A percentile compares a stretch with the other conserved stretches of the same genome.
Conservation (phyloP, 2,888 invertebrate genomes). For the Cephus sareptanus region DNA sequence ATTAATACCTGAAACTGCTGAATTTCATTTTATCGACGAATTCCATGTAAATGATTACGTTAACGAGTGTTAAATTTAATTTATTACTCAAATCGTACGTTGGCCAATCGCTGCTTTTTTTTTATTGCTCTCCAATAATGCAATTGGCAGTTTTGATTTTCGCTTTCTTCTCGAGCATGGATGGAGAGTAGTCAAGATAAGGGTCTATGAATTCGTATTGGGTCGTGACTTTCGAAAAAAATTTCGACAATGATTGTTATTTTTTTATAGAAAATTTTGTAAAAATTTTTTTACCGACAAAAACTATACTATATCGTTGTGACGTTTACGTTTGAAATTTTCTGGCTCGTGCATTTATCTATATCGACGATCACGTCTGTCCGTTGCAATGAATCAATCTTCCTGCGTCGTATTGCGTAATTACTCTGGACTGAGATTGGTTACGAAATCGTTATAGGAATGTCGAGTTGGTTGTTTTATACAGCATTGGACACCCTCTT, state of each 20-base stretch:
- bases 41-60: background rate
- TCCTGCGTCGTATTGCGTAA: background rate
- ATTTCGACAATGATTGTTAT: background rate
- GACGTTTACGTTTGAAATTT: background rate
- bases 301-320: background rate
- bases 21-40: background rate
- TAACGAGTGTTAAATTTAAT: background rate
- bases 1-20: background rate
- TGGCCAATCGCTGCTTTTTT: too few relatives aligned
- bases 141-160: too few relatives aligned
- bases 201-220: too few relatives aligned
- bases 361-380: background rate
- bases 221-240: background rate
- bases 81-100: background rate
- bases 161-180: too few relatives aligned
- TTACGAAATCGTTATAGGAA: background rate
- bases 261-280: too few relatives aligned
- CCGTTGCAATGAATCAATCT: background rate
- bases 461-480: background rate
- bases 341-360: background rate
- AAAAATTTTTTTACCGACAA: too few relatives aligned
- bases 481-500: background rate
- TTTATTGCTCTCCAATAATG: too few relatives aligned
- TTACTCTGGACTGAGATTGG: background rate
- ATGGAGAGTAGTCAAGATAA: too few relatives aligned